Evolutionary conservation across 2,113 vertebrate species (phyloP), one percentile per base, ranked within the genome.

Genomic region (Apteryx mantelli): DNA sequence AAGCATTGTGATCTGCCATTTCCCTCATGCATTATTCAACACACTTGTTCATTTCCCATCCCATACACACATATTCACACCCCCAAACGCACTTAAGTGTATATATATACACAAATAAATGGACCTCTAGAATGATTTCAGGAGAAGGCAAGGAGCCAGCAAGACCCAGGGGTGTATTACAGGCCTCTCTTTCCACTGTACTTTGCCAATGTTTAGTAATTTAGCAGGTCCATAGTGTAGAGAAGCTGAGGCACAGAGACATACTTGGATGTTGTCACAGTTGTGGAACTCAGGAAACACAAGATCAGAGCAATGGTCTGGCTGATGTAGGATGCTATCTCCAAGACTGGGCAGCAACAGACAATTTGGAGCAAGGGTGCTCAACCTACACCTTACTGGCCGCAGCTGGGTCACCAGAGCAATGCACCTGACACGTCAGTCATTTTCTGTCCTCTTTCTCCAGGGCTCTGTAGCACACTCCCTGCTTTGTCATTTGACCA

Each of bases 371-470:
- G 34, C 0, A 3, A 52, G 25, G 9, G 5, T 24, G 25, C 65
- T 89, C 69, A 48, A 1, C 21, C 55, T 53, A 1, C 30, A 48
- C 25, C 36, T 63, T n/a, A 71, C 34, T 58, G 6, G 16, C 34
- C 46, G 40, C 6, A 17, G 7, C 21, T n/a, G 50, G 8, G 8
- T 40, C 53, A 74, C 77, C 77, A 61, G 77, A 52, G 22, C 7
- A 3, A 20, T 0, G 0, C 17, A 22, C 38, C 13, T 9, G 53
- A 60, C 14, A 38, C 2, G 0, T 17, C 21, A 40, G 42, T 38
- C 6, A 1, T 40, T 52, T 48, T 55, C 26, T 55, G 34, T n/a
- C 71, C 10, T 12, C 50, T 22, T 26, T 22, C 50, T 9, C 38
- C 11, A 6, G 34, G 34, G 9, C 64, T 73, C 10, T 50, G 77